A percentile compares a stretch with the other conserved stretches of the same genome.
Evolutionary conservation across 2,888 invertebrate genomes (phyloP).

Genomic region (Miltochrista miniata): DNA sequence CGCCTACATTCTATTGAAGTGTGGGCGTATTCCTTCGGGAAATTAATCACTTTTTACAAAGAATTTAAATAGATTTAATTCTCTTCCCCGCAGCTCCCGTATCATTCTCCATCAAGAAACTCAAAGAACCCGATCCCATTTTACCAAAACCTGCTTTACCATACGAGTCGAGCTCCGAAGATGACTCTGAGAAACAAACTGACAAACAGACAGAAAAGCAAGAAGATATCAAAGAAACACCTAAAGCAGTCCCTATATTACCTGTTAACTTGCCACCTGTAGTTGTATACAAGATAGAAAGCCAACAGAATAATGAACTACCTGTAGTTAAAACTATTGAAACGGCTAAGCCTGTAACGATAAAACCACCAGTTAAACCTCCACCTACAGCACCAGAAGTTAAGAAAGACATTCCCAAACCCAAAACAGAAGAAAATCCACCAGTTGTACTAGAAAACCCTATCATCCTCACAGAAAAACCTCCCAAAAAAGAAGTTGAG

Average conservation of each 20-base stretch:
- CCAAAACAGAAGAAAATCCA: constrained; percentile 24
- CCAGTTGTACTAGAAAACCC: constrained; percentile 15
- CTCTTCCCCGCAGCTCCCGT: constrained; percentile 85
- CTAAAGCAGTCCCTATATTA: constrained; percentile 35
- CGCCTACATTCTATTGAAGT: too few species aligned
- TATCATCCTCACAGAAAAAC: constrained; percentile 13
- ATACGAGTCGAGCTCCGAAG: constrained; percentile 90
- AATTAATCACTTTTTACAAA: too few species aligned
- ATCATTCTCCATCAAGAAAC: constrained; percentile 93
- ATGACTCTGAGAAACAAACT: constrained; percentile 68
- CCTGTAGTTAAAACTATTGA: constrained; percentile 43
- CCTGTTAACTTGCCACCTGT: constrained; percentile 50
- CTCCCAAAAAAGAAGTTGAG: constrained; percentile 15
- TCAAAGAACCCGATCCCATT: constrained; percentile 87
- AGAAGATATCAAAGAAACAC: constrained; percentile 33
- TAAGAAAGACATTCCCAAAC: constrained; percentile 22
- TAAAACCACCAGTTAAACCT: constrained; percentile 14
- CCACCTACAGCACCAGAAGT: constrained; percentile 31
- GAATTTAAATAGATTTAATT: neutral
- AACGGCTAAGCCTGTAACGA: constrained; percentile 4
- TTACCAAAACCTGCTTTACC: constrained; percentile 89
- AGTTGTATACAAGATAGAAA: constrained; percentile 68
- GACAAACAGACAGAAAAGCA: constrained; percentile 42
- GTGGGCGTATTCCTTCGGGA: too few species aligned
- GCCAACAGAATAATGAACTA: constrained; percentile 45